These are phyloP conservation scores for Hoplodrina ambigua DNA, from an alignment of 2,888 invertebrate genomes.

Conservation along the genomic window DNA sequence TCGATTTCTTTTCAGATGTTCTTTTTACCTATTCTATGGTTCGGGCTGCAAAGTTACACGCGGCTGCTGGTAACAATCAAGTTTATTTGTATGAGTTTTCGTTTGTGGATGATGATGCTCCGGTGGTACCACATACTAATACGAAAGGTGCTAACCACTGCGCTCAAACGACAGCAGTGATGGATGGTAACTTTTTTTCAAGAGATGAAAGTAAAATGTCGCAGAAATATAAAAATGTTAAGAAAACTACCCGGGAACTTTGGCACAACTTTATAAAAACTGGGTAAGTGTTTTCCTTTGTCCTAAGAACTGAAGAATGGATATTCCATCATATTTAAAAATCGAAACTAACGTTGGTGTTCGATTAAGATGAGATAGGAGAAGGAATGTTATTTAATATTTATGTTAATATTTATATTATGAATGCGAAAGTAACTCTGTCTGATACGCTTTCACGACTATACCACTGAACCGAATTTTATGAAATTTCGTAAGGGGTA, in stretches of 20 bases:
- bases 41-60: neutral
- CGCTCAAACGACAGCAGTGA: neutral
- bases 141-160: neutral
- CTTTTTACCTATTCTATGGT: neutral
- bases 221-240: neutral
- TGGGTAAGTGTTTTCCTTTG: neutral
- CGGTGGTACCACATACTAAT: neutral
- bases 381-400: too few relatives aligned
- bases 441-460: too few relatives aligned
- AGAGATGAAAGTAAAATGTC: neutral
- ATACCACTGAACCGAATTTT: too few relatives aligned
- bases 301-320: too few relatives aligned
- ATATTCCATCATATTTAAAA: too few relatives aligned
- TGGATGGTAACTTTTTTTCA: neutral
- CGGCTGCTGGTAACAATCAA: neutral
- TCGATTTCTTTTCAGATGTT: neutral
- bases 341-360: too few relatives aligned
- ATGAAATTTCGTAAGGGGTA: too few relatives aligned
- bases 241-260: neutral
- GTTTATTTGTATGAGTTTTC: neutral
- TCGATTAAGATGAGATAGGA: too few relatives aligned
- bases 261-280: neutral
- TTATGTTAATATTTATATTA: too few relatives aligned
- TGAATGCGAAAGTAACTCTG: too few relatives aligned
- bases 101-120: neutral